These are phyloP conservation scores for Seriola rivoliana DNA, from an alignment of 2,113 vertebrate species.

Conservation along the genomic window DNA sequence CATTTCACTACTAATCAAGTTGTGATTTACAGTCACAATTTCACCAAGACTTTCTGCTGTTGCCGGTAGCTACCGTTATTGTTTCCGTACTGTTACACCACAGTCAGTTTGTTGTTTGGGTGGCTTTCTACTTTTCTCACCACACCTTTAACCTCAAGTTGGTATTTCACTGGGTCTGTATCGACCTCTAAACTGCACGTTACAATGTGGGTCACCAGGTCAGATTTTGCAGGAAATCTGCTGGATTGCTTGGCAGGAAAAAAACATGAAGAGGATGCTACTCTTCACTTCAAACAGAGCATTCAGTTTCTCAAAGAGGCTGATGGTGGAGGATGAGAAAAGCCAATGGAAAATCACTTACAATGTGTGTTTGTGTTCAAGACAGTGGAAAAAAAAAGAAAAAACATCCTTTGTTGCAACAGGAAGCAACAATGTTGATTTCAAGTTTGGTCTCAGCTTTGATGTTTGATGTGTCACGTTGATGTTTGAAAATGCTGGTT, in stretches of 20 bases:
- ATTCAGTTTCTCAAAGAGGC: conserved; percentile 14
- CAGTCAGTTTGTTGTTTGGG: neutral
- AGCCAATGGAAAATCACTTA: neutral
- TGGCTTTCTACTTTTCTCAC: neutral
- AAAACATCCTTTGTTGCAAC: neutral
- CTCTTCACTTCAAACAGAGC: neutral
- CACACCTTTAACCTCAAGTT: neutral
- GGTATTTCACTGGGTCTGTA: neutral
- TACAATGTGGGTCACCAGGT: conserved; percentile 5
- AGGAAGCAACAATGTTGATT: neutral
- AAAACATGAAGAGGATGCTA: neutral
- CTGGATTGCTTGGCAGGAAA: neutral
- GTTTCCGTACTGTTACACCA: too few relatives aligned
- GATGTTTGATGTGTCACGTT: too few relatives aligned
- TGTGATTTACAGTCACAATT: too few relatives aligned
- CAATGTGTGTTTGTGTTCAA: neutral
- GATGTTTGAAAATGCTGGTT: neutral
- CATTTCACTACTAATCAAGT: too few relatives aligned
- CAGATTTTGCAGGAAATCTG: conserved; percentile 7
- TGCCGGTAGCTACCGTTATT: too few relatives aligned
- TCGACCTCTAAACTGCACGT: neutral
- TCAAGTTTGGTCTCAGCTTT: neutral
- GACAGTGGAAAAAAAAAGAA: neutral
- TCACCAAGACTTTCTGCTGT: too few relatives aligned
- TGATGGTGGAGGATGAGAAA: neutral